Percentiles rank a stretch among this genome's conserved stretches.
phyloP scores from a whole-genome alignment of 2,113 vertebrate species.

The Thryonomys swinderianus region DNA sequence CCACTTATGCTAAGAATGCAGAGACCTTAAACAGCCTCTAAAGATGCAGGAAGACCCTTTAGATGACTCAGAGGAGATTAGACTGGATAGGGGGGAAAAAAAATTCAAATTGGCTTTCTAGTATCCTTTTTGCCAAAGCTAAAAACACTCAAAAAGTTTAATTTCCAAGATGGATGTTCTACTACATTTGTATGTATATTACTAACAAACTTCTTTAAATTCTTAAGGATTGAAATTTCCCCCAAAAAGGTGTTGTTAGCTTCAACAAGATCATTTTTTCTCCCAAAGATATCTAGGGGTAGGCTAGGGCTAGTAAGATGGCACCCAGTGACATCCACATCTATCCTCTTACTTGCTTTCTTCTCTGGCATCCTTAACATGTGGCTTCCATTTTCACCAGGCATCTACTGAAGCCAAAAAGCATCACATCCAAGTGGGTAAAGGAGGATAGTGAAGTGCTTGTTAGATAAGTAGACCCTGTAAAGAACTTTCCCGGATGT shows the following conservation, averaged over 20 bases:
- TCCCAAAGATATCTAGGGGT: not conserved
- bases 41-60: not conserved
- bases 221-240: not conserved
- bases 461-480: not conserved
- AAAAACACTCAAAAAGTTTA: not conserved
- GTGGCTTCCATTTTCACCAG: not conserved
- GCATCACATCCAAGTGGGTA: not conserved
- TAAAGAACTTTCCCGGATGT: not conserved
- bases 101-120: not conserved
- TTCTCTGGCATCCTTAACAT: not conserved
- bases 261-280: not conserved
- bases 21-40: not conserved
- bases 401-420: not conserved
- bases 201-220: not conserved
- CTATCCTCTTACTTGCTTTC: not conserved
- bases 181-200: not conserved
- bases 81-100: not conserved
- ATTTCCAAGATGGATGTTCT: not conserved
- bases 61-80: not conserved
- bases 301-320: not conserved
- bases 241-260: not conserved
- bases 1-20: too few species aligned
- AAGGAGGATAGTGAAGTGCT: not conserved
- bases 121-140: not conserved
- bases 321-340: fast-evolving